Base-by-base conservation (phyloP, 2,113 vertebrate genomes). In the Cynoglossus semilaevis region DNA sequence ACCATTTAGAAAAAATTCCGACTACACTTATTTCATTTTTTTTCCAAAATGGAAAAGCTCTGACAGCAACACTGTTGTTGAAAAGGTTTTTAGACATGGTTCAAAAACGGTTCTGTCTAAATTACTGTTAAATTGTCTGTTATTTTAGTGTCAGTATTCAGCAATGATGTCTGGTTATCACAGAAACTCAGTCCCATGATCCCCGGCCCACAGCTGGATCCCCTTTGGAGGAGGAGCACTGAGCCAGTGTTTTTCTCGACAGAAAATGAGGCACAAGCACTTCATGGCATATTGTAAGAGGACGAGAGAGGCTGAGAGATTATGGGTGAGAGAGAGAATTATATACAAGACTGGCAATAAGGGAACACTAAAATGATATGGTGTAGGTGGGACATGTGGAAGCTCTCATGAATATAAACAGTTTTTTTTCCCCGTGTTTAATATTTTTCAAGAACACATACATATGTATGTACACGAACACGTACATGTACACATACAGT, bases 81-180 rank as follows among this genome's bases (percentile, higher is more conserved):
- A 46, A 42, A 34, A 40, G 18, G 11, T 29, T 66, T 58, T 70
- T 50, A 62, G 68, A 65, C 50, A 5, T 37, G 9, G 18, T 9
- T 29, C 22, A 85, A 90, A 90, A 85, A 87, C 88, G 75, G 72
- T 90, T 78, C 80, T 53, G 58, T 83, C 72, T 92, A 71, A 91
- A 90, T 91, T 88, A 90, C 91, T 90, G n/a, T n/a, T n/a, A n/a
- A n/a, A n/a, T 83, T 90, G 59, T 61, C 79, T 88, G 84, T 92
- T 89, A 86, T 91, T 90, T 86, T 83, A 87, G 86, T 71, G 71
- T 80, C 83, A 77, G 77, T 56, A 63, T 69, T 83, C 51, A 36
- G 45, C 37, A 64, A 72, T 71, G 69, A 84, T 84, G 83, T 87
- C 85, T 83, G 82, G 84, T 88, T 88, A 87, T 88, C 84, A 82